Conservation (phyloP, 1,140 invertebrate species). For the Zaprionus taronus region DNA sequence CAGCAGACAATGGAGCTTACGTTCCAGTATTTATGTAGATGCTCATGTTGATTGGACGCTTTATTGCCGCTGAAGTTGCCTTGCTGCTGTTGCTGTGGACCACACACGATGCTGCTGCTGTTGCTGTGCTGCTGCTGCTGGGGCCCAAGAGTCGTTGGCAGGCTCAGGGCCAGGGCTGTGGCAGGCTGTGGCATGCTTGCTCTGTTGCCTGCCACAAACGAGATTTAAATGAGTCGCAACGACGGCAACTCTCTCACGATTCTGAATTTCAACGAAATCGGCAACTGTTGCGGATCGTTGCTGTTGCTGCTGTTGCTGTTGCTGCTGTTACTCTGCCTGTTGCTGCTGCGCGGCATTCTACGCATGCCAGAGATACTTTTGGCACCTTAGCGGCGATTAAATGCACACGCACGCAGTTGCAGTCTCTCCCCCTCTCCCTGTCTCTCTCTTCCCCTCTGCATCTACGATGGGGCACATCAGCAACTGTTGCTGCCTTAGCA, state of each 20-base stretch:
- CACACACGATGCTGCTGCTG: conserved; percentile 66
- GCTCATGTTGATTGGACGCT: conserved; percentile 47
- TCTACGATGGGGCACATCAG: too few relatives aligned
- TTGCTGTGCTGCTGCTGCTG: background rate
- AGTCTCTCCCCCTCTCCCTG: background rate
- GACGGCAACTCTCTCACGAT: conserved; percentile 76
- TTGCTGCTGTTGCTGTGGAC: conserved; percentile 41
- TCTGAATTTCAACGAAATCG: conserved; percentile 80
- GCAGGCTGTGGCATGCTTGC: background rate
- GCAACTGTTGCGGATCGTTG: conserved; percentile 49
- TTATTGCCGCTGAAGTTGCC: conserved; percentile 34
- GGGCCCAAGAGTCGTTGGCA: conserved; percentile 12
- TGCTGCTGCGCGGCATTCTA: conserved; percentile 56
- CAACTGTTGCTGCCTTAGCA: conserved; percentile 4
- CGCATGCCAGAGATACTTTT: conserved; percentile 80
- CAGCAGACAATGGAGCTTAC: conserved; percentile 35
- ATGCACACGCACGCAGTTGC: conserved; percentile 67
- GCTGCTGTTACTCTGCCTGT: conserved; percentile 15
- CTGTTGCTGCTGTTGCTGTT: conserved; percentile 19
- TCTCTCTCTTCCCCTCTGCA: background rate
- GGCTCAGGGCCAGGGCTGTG: conserved; percentile 23
- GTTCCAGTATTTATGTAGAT: conserved; percentile 52
- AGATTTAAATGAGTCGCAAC: conserved; percentile 82
- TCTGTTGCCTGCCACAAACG: conserved; percentile 63
- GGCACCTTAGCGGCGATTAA: conserved; percentile 79